Conservation (phyloP, 2,797 vertebrate species). For the Malacoctenus gilli region DNA sequence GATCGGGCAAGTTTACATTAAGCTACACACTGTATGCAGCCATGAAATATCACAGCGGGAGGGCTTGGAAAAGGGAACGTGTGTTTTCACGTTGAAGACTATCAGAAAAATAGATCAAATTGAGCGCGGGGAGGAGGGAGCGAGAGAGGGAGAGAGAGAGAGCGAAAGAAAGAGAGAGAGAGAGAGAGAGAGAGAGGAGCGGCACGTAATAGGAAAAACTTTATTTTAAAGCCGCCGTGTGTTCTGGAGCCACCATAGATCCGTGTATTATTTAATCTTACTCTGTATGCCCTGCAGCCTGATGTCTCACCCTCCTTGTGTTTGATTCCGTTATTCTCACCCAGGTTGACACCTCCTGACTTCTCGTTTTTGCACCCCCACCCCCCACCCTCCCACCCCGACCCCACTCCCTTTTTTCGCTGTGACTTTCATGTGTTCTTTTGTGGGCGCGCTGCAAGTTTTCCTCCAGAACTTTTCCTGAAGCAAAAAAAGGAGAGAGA, state of each 20-base stretch:
- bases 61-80: conserved; percentile 37
- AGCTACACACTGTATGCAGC: conserved; percentile 32
- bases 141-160: conserved; percentile 26
- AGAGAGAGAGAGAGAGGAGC: conserved; percentile 29
- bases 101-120: conserved; percentile 52
- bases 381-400: too few species aligned
- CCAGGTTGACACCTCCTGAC: conserved; percentile 71
- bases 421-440: conserved; percentile 69
- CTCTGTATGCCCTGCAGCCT: conserved; percentile 66
- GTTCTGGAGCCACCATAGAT: conserved; percentile 57
- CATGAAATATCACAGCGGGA: conserved; percentile 54
- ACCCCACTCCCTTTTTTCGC: too few species aligned
- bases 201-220: conserved; percentile 54
- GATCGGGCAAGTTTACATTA: conserved; percentile 60
- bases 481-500: conserved; percentile 59
- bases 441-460: conserved; percentile 67
- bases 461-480: conserved; percentile 69
- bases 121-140: conserved; percentile 27
- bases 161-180: conserved; percentile 27
- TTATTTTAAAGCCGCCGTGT: conserved; percentile 52
- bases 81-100: conserved; percentile 39
- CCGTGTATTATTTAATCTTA: conserved; percentile 70
- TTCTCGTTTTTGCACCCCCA: conserved; percentile 64
- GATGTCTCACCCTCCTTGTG: conserved; percentile 59
- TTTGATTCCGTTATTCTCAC: conserved; percentile 68